Conservation (phyloP, 2,113 vertebrate species). For the Laticauda laticaudata region DNA sequence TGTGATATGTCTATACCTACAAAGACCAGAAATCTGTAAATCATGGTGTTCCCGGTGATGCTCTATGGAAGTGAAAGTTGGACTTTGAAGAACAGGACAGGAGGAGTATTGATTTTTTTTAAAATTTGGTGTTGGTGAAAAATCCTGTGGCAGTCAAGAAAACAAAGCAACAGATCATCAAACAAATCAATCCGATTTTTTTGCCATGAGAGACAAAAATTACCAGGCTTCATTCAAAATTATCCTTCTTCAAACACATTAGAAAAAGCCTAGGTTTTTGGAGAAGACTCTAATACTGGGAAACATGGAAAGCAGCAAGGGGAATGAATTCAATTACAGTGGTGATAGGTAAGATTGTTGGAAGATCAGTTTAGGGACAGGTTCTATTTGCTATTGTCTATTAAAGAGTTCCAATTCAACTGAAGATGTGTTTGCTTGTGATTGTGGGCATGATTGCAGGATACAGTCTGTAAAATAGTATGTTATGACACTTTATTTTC, state of each 20-base stretch:
- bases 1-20: not conserved
- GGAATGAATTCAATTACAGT: not conserved
- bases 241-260: not conserved
- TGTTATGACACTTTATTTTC: too few species aligned
- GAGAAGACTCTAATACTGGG: not conserved
- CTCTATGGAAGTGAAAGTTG: not conserved
- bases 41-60: not conserved
- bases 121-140: not conserved
- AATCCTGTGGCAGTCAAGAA: not conserved
- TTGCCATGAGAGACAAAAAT: not conserved
- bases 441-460: too few species aligned
- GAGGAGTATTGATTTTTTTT: not conserved
- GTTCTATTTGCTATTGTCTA: not conserved
- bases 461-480: too few species aligned
- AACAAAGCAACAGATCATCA: not conserved
- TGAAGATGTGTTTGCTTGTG: too few species aligned
- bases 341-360: not conserved
- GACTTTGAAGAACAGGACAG: not conserved
- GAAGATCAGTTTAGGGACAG: not conserved
- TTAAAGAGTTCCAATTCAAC: too few species aligned
- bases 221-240: not conserved
- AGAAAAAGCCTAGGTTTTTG: not conserved
- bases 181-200: not conserved
- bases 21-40: not conserved
- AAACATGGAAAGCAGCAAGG: not conserved